A percentile compares a stretch with the other conserved stretches of the same genome.
phyloP scores from a whole-genome alignment of 2,113 vertebrate genomes.

The Entomyzon cyanotis region DNA sequence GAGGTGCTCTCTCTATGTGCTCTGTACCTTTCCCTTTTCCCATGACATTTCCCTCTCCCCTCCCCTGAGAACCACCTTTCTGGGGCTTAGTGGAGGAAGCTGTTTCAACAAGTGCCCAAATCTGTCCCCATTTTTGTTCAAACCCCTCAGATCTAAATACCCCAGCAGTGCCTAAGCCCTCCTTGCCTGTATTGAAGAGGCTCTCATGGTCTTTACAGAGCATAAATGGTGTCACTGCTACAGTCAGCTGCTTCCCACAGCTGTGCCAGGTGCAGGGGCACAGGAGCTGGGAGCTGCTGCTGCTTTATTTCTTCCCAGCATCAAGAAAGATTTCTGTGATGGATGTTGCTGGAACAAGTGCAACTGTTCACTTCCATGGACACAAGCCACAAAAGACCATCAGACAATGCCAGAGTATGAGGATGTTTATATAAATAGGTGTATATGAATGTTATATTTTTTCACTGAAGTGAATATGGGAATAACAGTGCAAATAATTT shows the following conservation, averaged over 20 bases:
- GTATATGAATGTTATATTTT: not conserved
- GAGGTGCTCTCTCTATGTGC: not conserved
- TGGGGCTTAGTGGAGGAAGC: not conserved
- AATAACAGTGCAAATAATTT: not conserved
- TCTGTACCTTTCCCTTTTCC: not conserved
- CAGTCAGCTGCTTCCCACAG: not conserved
- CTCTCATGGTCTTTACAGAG: not conserved
- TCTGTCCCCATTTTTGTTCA: not conserved
- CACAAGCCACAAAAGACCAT: not conserved
- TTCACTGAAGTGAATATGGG: not conserved
- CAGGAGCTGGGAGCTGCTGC: not conserved
- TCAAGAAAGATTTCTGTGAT: not conserved
- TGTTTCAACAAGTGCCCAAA: not conserved
- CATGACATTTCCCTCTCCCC: not conserved
- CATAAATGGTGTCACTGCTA: rapidly evolving
- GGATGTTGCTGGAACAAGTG: not conserved
- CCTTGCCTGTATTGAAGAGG: not conserved
- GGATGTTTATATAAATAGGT: not conserved
- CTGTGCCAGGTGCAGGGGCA: not conserved
- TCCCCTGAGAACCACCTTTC: not conserved
- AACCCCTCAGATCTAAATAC: not conserved
- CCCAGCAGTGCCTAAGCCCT: not conserved
- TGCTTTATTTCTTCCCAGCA: not conserved
- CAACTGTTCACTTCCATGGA: not conserved
- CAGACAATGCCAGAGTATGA: not conserved